These are phyloP conservation scores for Tringa solitaria DNA, from an alignment of 2,113 vertebrate genomes.

Conservation along the genomic window DNA sequence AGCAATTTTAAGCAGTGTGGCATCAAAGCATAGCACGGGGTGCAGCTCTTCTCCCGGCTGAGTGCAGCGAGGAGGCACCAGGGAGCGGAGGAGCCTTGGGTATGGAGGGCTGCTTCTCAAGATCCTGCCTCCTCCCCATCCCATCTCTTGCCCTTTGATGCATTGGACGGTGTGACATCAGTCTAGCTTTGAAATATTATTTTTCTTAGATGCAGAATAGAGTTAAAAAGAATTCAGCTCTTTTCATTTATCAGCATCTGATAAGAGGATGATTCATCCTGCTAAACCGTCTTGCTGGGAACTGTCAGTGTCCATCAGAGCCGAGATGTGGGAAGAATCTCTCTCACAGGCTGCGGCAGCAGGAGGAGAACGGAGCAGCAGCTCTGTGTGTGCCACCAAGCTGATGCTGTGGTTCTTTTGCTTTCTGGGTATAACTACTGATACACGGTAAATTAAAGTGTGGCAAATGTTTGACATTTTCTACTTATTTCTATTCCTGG, in stretches of 20 bases:
- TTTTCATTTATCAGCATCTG: constrained; percentile 27
- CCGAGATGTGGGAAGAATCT: not conserved
- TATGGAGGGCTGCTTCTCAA: not conserved
- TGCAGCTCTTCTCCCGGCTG: not conserved
- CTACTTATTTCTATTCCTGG: constrained; percentile 25
- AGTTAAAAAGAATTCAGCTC: constrained; percentile 27
- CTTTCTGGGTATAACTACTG: not conserved
- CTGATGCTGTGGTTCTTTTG: not conserved
- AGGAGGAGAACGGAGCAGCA: not conserved
- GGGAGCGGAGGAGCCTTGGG: not conserved
- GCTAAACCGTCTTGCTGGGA: not conserved
- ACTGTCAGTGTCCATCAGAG: not conserved
- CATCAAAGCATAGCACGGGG: not conserved
- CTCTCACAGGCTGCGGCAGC: not conserved
- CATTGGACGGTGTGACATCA: not conserved
- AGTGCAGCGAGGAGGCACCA: not conserved
- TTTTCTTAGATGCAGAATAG: constrained; percentile 18
- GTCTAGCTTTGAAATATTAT: constrained; percentile 13
- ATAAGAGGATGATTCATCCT: constrained; percentile 33
- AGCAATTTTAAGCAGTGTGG: not conserved
- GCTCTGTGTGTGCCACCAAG: not conserved
- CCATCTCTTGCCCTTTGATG: constrained; percentile 24
- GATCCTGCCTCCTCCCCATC: not conserved
- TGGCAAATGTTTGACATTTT: constrained; percentile 15
- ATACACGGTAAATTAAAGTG: not conserved